These are phyloP conservation scores for Diarsia mendica DNA, from an alignment of 2,888 invertebrate species.

Conservation along the genomic window DNA sequence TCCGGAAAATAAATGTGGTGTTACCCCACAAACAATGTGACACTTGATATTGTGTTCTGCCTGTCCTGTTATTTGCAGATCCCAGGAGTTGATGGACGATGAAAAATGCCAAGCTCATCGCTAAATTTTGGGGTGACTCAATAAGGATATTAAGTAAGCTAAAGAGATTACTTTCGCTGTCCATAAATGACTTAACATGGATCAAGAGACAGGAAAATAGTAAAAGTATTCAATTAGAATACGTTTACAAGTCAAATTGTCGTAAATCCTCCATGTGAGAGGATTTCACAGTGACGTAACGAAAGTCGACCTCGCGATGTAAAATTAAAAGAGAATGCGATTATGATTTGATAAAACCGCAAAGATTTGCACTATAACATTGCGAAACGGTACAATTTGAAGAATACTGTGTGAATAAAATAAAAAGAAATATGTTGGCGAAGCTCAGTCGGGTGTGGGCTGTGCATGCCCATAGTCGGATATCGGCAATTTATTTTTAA, in stretches of 20 bases:
- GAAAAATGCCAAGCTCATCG: no score
- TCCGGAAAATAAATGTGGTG: no score
- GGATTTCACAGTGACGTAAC: slow-evolving; percentile 64
- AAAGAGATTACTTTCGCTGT: not conserved
- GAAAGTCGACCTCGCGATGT: slow-evolving; percentile 61
- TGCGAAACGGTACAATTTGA: slow-evolving; percentile 63
- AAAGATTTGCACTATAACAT: slow-evolving; percentile 63
- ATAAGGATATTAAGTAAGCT: no score
- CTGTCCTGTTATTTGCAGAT: no score
- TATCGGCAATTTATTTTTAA: not conserved
- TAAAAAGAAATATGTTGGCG: slow-evolving; percentile 51
- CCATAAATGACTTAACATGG: not conserved
- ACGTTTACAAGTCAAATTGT: slow-evolving; percentile 46
- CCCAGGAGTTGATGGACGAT: no score
- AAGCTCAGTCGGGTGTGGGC: slow-evolving; percentile 50
- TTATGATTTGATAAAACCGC: slow-evolving; percentile 70
- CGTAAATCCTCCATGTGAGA: slow-evolving; percentile 60
- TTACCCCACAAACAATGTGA: no score
- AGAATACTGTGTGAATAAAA: slow-evolving; percentile 64
- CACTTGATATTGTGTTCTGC: no score
- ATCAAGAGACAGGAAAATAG: slow-evolving; percentile 13
- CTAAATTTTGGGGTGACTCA: no score
- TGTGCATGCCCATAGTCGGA: slow-evolving; percentile 14
- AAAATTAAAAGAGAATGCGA: slow-evolving; percentile 70
- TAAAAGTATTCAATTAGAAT: slow-evolving; percentile 26